Base-by-base conservation (phyloP, 2,888 invertebrate genomes). In the Sicus ferrugineus region DNA sequence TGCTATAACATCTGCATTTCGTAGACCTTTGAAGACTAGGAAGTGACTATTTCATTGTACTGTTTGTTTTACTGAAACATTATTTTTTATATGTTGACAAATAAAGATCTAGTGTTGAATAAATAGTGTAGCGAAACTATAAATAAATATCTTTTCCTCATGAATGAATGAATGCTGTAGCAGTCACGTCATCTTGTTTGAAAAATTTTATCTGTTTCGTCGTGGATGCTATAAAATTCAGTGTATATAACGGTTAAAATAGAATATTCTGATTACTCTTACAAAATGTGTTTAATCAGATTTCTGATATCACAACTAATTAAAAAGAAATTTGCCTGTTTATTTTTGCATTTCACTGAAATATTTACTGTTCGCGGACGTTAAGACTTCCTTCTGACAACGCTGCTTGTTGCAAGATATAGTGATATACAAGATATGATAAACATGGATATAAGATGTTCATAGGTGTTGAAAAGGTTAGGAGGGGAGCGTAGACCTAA, bases 1-100 rank as follows among this genome's bases (percentile, higher is more conserved):
- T n/a, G n/a, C n/a, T n/a, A n/a, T n/a, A n/a, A n/a, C n/a, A n/a
- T n/a, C n/a, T n/a, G n/a, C n/a, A n/a, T n/a, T n/a, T n/a, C n/a
- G n/a, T n/a, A n/a, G n/a, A n/a, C n/a, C n/a, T n/a, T n/a, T n/a
- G n/a, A n/a, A n/a, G n/a, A n/a, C n/a, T n/a, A n/a, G n/a, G n/a
- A n/a, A n/a, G n/a, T n/a, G n/a, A n/a, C n/a, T n/a, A n/a, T n/a
- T n/a, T n/a, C n/a, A n/a, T n/a, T n/a, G n/a, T n/a, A n/a, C n/a
- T n/a, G n/a, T n/a, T 79, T 78, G 79, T 77, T 67, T 79, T 26
- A 30, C 16, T 64, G 6, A 30, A 54, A 54, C 23, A 11, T 54
- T 21, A n/a, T 23, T 23, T 23, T 54, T 14, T 38, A 9, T 38
- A 38, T 14, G 38, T 9, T 38, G 38, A 14, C 7, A 38, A 38